phyloP scores from a whole-genome alignment of 1,140 invertebrate genomes.

The Pectinophora gossypiella region DNA sequence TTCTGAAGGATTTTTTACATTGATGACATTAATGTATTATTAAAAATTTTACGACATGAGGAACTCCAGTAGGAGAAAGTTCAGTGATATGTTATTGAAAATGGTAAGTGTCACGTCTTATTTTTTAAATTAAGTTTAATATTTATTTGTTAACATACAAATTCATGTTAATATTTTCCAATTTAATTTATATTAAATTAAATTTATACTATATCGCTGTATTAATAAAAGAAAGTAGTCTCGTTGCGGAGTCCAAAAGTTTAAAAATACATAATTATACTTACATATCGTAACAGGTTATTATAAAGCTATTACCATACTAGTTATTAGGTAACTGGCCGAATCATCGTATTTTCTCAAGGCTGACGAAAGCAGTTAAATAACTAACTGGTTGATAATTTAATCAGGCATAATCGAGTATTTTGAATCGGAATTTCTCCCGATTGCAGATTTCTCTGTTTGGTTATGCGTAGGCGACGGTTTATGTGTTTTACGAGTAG shows the following conservation, averaged over 20 bases:
- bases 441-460: slow-evolving; percentile 6
- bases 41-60: slow-evolving; percentile 3
- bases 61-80: slow-evolving; percentile 3
- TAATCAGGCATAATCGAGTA: neutral
- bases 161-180: too few species aligned
- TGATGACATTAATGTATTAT: slow-evolving; percentile 22
- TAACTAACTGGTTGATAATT: slow-evolving; percentile 5
- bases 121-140: too few species aligned
- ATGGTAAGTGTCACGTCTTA: too few species aligned
- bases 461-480: slow-evolving; percentile 1
- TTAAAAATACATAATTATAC: too few species aligned
- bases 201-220: too few species aligned
- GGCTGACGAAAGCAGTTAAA: slow-evolving; percentile 4
- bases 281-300: slow-evolving; percentile 2
- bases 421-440: neutral
- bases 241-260: too few species aligned
- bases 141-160: too few species aligned
- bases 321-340: neutral
- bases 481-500: neutral
- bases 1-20: slow-evolving; percentile 38
- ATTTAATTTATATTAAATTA: too few species aligned
- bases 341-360: slow-evolving; percentile 3
- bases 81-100: neutral
- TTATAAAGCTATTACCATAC: slow-evolving; percentile 4
- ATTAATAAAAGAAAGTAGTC: too few species aligned